These are phyloP conservation scores for Galendromus occidentalis DNA, from an alignment of 1,140 invertebrate species.

Conservation along the genomic window DNA sequence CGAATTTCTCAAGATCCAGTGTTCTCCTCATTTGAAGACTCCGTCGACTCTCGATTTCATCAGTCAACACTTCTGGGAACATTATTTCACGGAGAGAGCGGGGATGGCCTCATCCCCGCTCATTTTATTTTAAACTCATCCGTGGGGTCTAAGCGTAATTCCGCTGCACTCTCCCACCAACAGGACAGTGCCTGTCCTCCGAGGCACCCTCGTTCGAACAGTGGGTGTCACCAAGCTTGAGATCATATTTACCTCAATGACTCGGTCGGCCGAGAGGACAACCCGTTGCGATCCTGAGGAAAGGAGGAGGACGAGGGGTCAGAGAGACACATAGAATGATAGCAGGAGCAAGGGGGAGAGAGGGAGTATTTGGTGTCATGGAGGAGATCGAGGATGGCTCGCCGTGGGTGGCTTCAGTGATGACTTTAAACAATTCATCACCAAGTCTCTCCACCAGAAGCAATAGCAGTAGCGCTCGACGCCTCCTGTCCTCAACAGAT, in stretches of 20 bases:
- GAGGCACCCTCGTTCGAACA: too few species aligned
- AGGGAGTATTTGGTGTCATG: neutral
- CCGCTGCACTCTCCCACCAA: too few species aligned
- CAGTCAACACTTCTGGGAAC: too few species aligned
- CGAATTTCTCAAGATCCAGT: too few species aligned
- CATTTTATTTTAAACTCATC: too few species aligned
- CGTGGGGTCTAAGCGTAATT: too few species aligned
- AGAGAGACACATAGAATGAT: neutral
- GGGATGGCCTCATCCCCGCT: too few species aligned
- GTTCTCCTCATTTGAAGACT: too few species aligned
- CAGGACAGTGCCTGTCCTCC: too few species aligned
- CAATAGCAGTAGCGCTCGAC: neutral
- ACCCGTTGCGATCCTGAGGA: neutral
- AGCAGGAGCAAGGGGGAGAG: neutral
- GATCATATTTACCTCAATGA: constrained; percentile 11
- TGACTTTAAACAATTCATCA: constrained; percentile 12
- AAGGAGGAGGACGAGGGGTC: neutral
- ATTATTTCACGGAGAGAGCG: too few species aligned
- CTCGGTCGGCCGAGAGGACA: neutral
- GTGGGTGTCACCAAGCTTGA: neutral
- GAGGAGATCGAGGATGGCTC: neutral
- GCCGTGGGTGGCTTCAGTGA: neutral
- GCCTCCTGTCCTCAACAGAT: constrained; percentile 9
- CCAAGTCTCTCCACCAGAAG: too few species aligned
- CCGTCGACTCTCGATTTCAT: too few species aligned